These are phyloP conservation scores for Marmota monax DNA, from an alignment of 2,113 vertebrate species.

Conservation along the genomic window DNA sequence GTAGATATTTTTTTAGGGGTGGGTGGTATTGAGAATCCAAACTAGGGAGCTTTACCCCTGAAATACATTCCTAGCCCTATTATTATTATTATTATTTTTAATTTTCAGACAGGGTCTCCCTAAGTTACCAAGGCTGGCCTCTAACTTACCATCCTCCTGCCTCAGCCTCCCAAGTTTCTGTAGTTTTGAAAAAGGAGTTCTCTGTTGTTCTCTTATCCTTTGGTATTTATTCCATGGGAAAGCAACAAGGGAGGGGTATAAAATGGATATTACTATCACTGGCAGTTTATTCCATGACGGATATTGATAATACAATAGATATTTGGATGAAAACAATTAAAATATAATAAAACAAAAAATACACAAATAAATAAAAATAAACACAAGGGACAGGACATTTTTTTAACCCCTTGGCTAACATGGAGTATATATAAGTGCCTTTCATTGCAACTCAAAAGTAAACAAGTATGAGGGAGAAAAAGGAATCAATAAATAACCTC, in stretches of 20 bases:
- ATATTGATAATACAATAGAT: not conserved
- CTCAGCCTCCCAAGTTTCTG: not conserved
- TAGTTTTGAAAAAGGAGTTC: not conserved
- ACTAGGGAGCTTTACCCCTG: too few relatives aligned
- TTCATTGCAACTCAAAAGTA: not conserved
- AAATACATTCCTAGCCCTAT: too few relatives aligned
- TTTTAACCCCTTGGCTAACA: not conserved
- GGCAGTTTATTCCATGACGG: not conserved
- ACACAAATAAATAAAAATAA: not conserved
- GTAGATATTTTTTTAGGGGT: too few relatives aligned
- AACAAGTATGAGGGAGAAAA: not conserved
- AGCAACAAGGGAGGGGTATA: not conserved
- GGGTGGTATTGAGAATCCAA: too few relatives aligned
- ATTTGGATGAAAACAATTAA: not conserved
- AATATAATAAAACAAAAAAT: not conserved
- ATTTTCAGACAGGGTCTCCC: too few relatives aligned
- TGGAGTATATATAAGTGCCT: not conserved
- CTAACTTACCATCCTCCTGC: too few relatives aligned
- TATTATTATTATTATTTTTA: too few relatives aligned
- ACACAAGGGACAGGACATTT: not conserved
- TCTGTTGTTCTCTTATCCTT: not conserved
- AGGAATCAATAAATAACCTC: conserved; percentile 54
- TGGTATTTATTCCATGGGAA: not conserved
- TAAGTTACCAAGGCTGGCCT: too few relatives aligned
- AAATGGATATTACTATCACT: not conserved